Base-by-base conservation (phyloP, 2,113 vertebrate genomes). In the Rousettus leschenaultii region DNA sequence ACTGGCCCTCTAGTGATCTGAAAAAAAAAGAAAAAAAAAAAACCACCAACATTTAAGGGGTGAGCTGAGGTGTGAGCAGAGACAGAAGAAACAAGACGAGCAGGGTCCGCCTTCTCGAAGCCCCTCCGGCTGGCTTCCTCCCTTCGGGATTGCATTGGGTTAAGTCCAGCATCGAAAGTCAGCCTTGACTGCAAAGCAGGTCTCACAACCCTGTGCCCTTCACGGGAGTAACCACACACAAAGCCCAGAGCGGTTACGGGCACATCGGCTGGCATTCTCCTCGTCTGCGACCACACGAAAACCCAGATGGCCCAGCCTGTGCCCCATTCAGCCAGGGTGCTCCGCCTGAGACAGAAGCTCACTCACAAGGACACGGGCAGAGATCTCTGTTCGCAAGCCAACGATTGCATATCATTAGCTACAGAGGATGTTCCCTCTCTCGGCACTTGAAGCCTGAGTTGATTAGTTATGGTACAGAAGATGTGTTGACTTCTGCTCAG, bases 291-390 rank as follows among this genome's bases (percentile, higher is more conserved):
- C 35, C 80, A 35, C 51, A 28, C 30, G 57, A 68, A 83, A 70
- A 8, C 55, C 43, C n/a, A n/a, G 30, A 24, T 51, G 61, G 22
- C 16, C 71, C 13, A 3, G 38, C 30, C 75, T 59, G 14, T n/a
- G 4, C 21, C 26, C 0, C 2, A 5, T 11, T 38, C 18, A 6
- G 0, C 21, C 19, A 71, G 55, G 30, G 5, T 19, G 21, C 35
- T 53, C 1, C 38, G 6, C 35, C 22, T 7, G 2, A 28, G 28
- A 59, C 0, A 21, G 53, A 15, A 24, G 30, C 63, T 16, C 68
- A 68, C 7, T 21, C 74, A 8, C 16, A 19, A 68, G 45, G 71
- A 63, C n/a, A 15, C 2, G n/a, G 48, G 40, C 45, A 5, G 77
- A 82, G 14, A 26, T 12, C 51, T 53, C 82, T 43, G 28, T 26